Evolutionary conservation across 2,113 vertebrate genomes (phyloP).

Genomic region (Tor tambroides): DNA sequence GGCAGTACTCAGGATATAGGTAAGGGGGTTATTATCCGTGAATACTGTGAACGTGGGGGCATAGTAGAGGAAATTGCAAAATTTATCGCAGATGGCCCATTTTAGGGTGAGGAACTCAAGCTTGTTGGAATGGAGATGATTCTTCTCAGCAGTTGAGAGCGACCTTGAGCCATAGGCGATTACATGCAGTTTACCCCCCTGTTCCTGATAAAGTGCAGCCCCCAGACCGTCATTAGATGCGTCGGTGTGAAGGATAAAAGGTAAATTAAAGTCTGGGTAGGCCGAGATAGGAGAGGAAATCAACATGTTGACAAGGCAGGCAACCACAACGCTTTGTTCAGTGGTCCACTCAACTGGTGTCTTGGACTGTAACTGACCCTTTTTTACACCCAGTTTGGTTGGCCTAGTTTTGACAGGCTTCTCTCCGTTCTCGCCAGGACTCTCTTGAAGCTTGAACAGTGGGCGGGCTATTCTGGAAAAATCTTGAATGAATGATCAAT

Average conservation of each 20-base stretch:
- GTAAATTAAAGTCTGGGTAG: slow-evolving; percentile 22
- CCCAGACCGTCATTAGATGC: slow-evolving; percentile 21
- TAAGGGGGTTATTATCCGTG: neutral
- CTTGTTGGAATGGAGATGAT: neutral
- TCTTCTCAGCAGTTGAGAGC: slow-evolving; percentile 20
- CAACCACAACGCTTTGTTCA: neutral
- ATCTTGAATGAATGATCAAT: neutral
- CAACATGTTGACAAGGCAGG: slow-evolving; percentile 21
- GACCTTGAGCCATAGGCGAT: slow-evolving; percentile 25
- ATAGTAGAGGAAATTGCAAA: neutral
- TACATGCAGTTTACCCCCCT: neutral
- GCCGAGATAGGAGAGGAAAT: slow-evolving; percentile 15
- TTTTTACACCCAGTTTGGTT: neutral
- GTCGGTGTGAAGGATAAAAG: neutral
- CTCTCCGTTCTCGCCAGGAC: neutral
- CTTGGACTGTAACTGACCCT: neutral
- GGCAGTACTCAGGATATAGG: neutral
- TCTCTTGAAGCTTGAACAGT: neutral
- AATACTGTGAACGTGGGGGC: neutral
- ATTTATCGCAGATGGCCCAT: neutral
- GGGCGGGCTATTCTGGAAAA: neutral
- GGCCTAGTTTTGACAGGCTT: neutral
- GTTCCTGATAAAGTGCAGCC: slow-evolving; percentile 11
- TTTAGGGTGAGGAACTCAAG: neutral
- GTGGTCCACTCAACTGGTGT: neutral